These are phyloP conservation scores for Crotalus horridus DNA, from an alignment of 2,113 vertebrate species.

Conservation along the genomic window DNA sequence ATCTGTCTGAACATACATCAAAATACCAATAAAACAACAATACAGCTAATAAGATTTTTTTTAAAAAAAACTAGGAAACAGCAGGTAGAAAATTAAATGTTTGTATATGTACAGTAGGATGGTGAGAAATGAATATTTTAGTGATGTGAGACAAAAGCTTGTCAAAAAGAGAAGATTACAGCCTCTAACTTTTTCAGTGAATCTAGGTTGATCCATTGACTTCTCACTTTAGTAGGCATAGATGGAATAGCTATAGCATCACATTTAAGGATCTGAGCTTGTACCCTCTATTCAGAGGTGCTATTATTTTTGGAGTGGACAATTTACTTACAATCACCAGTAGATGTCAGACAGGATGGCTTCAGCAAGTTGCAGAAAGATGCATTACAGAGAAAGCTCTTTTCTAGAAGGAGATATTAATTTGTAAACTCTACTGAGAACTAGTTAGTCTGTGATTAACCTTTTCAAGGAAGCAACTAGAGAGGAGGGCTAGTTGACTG, in stretches of 20 bases:
- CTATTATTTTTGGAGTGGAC: neutral
- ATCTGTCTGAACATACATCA: neutral
- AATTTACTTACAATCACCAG: slow-evolving; percentile 17
- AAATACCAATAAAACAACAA: neutral
- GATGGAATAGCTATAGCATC: neutral
- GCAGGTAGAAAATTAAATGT: neutral
- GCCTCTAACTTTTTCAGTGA: neutral
- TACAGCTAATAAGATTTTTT: neutral
- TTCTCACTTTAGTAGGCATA: neutral
- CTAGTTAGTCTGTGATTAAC: neutral
- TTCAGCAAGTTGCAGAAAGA: neutral
- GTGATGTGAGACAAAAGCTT: neutral
- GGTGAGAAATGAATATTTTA: neutral
- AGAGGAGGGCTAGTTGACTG: neutral
- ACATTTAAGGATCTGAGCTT: neutral
- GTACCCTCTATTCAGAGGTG: neutral
- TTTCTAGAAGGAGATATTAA: neutral
- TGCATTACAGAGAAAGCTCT: neutral
- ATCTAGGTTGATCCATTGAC: neutral
- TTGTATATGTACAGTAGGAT: neutral
- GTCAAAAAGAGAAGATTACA: neutral
- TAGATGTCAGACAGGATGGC: slow-evolving; percentile 55
- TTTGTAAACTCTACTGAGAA: neutral
- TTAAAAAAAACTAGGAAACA: neutral
- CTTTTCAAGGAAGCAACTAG: neutral